Base-by-base conservation (phyloP, 2,888 invertebrate genomes). In the Microchrysa polita region DNA sequence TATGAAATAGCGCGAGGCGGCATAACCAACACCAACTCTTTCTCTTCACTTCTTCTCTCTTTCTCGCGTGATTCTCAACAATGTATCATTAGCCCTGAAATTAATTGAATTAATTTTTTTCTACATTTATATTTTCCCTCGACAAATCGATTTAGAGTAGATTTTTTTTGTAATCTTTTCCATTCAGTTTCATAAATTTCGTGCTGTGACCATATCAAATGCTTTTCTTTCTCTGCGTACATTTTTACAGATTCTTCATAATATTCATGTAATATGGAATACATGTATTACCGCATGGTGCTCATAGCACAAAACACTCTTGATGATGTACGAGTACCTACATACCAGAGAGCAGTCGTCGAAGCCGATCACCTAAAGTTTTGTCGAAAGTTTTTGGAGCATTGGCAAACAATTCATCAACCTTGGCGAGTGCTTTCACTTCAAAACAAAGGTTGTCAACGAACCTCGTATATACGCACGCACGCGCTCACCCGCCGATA, bases 391-490 rank as follows among this genome's bases (percentile, higher is more conserved):
- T 69, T 69, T n/a, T 48, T 34, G 27, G n/a, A n/a, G 73, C 69
- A 74, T 61, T 74, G 63, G 63, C 73, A 60, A 67, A 63, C 69
- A 53, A 74, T 74, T 69, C 61, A 67, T 74, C 74, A 74, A 69
- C 74, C 74, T 74, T 74, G 74, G 53, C 74, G 52, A 69, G 61
- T 74, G 69, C 74, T 74, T 74, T 74, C 74, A 74, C 74, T 74
- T 69, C 74, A 65, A 48, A 48, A 16, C 16, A 44, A 65, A 48
- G 18, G 22, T 48, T 65, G 65, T 65, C 65, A 65, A 65, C 48
- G 22, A n/a, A 57, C 16, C 57, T 52, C 14, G 1, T n/a, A 52
- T 10, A 10, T 5, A 20, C 55, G 20, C 18, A 55, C 10, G 48
- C 48, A 2, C 42, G 42, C n/a, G 14, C 10, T 44, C 65, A 48